Percentiles rank a stretch among this genome's conserved stretches.
phyloP scores from a whole-genome alignment of 2,797 vertebrate species.

The Rousettus madagascariensis region DNA sequence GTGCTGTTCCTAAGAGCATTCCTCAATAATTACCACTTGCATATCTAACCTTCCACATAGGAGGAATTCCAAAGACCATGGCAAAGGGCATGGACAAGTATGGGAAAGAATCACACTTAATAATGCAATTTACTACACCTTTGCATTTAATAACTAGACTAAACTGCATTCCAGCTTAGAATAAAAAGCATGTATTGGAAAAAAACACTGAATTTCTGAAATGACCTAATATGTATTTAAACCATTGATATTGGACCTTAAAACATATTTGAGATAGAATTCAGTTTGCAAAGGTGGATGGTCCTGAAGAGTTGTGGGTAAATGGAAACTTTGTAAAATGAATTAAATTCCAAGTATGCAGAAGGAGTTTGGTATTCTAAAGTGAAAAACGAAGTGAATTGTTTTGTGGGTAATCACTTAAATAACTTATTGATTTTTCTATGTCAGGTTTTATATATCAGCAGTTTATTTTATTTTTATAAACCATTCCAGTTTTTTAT shows the following conservation, averaged over 20 bases:
- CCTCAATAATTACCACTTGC: neutral
- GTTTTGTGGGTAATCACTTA: neutral
- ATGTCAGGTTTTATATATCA: neutral
- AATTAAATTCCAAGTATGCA: constrained; percentile 5
- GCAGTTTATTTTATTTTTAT: constrained; percentile 1
- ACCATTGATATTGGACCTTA: neutral
- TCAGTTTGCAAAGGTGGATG: neutral
- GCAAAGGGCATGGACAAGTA: neutral
- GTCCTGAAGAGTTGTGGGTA: neutral
- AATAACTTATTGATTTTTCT: neutral
- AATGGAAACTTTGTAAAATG: constrained; percentile 31
- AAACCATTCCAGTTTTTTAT: neutral
- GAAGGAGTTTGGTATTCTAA: neutral
- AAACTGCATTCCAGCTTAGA: neutral
- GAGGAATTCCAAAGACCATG: neutral
- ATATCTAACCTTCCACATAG: neutral
- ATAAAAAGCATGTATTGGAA: neutral
- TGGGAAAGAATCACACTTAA: neutral
- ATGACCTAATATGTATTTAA: neutral
- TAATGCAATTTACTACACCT: neutral
- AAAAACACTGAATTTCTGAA: neutral
- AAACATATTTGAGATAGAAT: neutral
- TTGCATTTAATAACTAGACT: neutral
- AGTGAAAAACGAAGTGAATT: neutral
- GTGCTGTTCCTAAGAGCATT: neutral